phyloP scores from a whole-genome alignment of 2,113 vertebrate species.

The Poeciliopsis occidentalis region DNA sequence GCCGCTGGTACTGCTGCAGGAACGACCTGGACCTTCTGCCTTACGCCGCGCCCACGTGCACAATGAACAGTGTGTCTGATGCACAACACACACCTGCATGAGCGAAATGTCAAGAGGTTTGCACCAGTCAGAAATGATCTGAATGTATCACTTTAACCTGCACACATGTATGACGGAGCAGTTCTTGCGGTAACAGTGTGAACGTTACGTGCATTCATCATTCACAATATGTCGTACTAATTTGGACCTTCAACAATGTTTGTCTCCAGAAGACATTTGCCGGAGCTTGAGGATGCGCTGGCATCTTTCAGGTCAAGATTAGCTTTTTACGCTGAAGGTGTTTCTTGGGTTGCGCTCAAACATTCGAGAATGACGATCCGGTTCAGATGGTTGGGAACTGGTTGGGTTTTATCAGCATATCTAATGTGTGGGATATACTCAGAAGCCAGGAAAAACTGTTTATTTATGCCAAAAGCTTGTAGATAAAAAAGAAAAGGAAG shows the following conservation, averaged over 20 bases:
- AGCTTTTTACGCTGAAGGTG: not conserved
- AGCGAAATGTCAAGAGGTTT: slow-evolving; percentile 66
- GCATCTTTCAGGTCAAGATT: not conserved
- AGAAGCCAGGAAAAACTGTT: not conserved
- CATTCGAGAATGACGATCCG: not conserved
- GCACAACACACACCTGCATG: slow-evolving; percentile 23
- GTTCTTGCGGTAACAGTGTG: too few species aligned
- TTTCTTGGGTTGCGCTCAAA: not conserved
- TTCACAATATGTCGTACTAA: not conserved
- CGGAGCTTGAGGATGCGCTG: too few species aligned
- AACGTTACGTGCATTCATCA: not conserved
- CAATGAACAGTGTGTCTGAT: slow-evolving; percentile 42
- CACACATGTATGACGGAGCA: not conserved
- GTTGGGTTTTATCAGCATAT: too few species aligned
- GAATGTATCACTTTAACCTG: slow-evolving; percentile 47
- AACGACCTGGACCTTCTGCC: slow-evolving; percentile 1
- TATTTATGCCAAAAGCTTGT: not conserved
- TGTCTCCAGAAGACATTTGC: not conserved
- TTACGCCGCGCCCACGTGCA: slow-evolving; percentile 2
- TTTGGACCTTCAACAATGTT: not conserved
- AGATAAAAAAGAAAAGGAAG: not conserved
- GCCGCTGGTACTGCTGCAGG: slow-evolving; percentile 13
- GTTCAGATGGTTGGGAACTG: not conserved
- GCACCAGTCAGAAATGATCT: slow-evolving; percentile 11
- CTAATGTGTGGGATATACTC: not conserved